Conservation (phyloP, 1,140 invertebrate genomes). For the Acyrthosiphon pisum region DNA sequence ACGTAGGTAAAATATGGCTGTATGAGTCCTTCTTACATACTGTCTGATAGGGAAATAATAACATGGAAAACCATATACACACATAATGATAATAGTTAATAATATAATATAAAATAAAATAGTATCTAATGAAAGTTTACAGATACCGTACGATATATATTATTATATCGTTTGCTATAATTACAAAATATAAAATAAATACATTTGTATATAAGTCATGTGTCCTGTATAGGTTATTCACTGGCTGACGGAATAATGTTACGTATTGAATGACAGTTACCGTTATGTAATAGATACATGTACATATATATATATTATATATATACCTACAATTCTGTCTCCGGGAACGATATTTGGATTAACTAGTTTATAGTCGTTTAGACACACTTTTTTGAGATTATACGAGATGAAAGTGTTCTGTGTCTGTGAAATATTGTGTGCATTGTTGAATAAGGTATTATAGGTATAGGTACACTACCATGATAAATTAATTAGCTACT, state of each 20-base stretch:
- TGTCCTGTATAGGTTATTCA: background rate
- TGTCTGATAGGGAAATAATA: background rate
- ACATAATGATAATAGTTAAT: background rate
- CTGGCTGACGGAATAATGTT: background rate
- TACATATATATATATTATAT: background rate
- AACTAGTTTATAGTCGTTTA: constrained; percentile 2
- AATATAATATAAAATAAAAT: background rate
- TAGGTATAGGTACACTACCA: background rate
- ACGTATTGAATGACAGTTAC: background rate
- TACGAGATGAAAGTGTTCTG: background rate
- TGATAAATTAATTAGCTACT: background rate
- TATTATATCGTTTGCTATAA: constrained; percentile 1
- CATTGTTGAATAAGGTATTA: background rate
- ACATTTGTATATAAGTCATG: constrained; percentile 1
- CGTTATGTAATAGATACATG: background rate
- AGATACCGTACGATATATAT: background rate
- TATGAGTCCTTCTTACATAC: background rate
- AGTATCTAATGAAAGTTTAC: background rate
- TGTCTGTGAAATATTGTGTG: background rate
- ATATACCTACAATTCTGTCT: background rate
- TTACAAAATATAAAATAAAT: constrained; percentile 16
- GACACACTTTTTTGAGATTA: background rate
- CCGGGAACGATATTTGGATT: background rate
- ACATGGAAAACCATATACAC: background rate
- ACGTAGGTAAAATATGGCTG: background rate